Conservation (phyloP, 2,888 invertebrate genomes). For the Aporophyla nigra region DNA sequence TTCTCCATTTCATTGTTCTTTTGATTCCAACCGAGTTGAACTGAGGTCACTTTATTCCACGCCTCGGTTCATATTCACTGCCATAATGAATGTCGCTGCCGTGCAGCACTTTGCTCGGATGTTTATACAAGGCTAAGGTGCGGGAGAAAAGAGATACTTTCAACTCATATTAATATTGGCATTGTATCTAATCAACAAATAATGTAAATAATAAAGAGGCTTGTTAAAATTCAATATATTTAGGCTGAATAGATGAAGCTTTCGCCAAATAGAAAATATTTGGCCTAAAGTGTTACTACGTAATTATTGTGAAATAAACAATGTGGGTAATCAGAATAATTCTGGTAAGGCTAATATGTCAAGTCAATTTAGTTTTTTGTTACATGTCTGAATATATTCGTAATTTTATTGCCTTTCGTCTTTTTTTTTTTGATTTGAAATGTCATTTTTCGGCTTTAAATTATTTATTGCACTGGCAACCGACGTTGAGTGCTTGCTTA, state of each 20-base stretch:
- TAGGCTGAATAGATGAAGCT: constrained; percentile 29
- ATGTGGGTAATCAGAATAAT: neutral
- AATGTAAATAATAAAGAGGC: neutral
- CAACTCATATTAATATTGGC: neutral
- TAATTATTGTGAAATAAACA: constrained; percentile 24
- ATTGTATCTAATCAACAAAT: neutral
- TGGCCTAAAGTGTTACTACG: constrained; percentile 20
- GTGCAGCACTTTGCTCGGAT: constrained; percentile 35
- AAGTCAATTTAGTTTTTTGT: neutral
- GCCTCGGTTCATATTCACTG: constrained; percentile 4
- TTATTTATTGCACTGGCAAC: constrained; percentile 69
- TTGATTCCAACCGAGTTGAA: neutral
- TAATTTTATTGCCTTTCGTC: neutral
- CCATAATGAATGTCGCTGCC: neutral
- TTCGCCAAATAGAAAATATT: neutral
- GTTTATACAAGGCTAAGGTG: constrained; percentile 1
- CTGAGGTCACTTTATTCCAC: neutral
- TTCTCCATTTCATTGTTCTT: neutral
- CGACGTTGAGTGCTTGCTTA: constrained; percentile 76
- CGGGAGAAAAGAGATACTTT: neutral
- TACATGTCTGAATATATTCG: neutral
- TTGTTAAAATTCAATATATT: neutral
- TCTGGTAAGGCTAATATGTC: neutral
- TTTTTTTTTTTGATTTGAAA: constrained; percentile 2
- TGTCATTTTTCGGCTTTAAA: constrained; percentile 31